These are phyloP conservation scores for Aphelenchoides fujianensis DNA, from an alignment of 1,140 invertebrate species.

Conservation along the genomic window DNA sequence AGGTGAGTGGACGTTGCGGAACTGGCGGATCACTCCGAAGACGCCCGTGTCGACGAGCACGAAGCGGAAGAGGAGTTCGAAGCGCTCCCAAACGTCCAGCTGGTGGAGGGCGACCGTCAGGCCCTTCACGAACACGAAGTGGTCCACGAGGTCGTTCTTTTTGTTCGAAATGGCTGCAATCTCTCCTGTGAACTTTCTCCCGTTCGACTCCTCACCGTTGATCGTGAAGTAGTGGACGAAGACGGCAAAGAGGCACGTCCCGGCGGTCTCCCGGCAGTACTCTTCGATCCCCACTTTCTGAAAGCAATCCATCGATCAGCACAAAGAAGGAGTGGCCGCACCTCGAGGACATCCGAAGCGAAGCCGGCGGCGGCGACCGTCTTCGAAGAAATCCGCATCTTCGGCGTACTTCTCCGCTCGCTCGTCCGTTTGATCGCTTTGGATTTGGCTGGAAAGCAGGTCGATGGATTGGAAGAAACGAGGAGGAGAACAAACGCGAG, in stretches of 20 bases:
- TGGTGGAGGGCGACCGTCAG: not conserved
- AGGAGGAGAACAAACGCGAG: not conserved
- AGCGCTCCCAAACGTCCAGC: not conserved
- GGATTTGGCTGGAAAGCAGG: not conserved
- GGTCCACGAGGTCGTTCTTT: conserved; percentile 4
- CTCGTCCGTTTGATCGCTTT: not conserved
- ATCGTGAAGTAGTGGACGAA: conserved; percentile 4
- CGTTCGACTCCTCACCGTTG: not conserved
- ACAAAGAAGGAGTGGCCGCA: not conserved
- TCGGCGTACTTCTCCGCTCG: too few relatives aligned
- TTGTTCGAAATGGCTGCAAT: conserved; percentile 16
- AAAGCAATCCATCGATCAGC: too few relatives aligned
- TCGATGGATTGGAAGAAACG: not conserved
- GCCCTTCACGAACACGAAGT: conserved; percentile 14
- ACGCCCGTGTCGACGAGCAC: not conserved
- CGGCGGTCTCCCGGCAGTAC: not conserved
- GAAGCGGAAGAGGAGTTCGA: not conserved
- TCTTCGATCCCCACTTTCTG: not conserved
- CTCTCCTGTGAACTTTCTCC: not conserved
- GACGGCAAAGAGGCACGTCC: not conserved
- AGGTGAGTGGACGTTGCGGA: not conserved
- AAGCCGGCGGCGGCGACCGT: not conserved
- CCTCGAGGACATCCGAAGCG: conserved; percentile 6
- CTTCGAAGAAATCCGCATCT: not conserved
- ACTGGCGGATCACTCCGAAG: not conserved